Conservation (phyloP, 2,888 invertebrate genomes). For the Vesta saturnalis region DNA sequence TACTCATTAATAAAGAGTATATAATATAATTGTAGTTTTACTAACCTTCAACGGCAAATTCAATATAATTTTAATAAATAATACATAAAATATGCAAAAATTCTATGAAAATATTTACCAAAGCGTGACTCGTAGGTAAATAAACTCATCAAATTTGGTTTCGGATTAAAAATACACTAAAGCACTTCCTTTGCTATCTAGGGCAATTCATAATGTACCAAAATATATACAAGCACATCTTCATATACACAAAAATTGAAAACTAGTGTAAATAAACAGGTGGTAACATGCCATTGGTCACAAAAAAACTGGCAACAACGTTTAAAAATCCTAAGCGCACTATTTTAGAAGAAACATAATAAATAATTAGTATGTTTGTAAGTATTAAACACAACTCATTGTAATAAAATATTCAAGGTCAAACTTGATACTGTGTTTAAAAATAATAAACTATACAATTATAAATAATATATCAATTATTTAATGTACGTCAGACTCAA, state of each 20-base stretch:
- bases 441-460: neutral
- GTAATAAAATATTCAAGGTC: neutral
- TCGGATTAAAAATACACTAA: slow-evolving; percentile 12
- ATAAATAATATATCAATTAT: too few relatives aligned
- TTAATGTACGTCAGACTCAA: neutral
- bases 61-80: neutral
- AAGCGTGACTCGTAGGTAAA: slow-evolving; percentile 16
- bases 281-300: slow-evolving; percentile 24
- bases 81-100: neutral
- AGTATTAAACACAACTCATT: too few relatives aligned
- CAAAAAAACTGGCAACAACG: slow-evolving; percentile 11
- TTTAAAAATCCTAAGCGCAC: neutral
- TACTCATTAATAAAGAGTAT: too few relatives aligned
- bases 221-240: slow-evolving; percentile 2
- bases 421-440: neutral
- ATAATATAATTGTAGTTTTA: too few relatives aligned
- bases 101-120: neutral
- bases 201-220: neutral
- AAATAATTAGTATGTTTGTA: too few relatives aligned
- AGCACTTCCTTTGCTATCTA: neutral
- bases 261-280: slow-evolving; percentile 28
- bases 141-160: slow-evolving; percentile 18
- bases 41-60: too few relatives aligned
- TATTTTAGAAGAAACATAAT: neutral
- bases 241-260: neutral